Conservation (phyloP, 2,888 invertebrate genomes). For the Hanleya hanleyi region DNA sequence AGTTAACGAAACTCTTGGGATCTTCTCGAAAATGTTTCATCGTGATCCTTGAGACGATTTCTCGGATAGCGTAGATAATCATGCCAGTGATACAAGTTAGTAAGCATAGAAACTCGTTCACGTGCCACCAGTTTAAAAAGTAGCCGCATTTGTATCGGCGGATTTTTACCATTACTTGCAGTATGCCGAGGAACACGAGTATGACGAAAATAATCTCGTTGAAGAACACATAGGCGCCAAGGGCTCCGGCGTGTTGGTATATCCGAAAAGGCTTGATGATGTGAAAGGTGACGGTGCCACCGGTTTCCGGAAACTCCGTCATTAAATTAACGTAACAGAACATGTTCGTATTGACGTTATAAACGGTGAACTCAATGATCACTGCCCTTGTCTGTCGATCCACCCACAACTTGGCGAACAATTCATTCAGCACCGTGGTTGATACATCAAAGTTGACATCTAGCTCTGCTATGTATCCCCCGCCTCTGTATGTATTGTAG, state of each 20-base stretch:
- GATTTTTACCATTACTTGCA: conserved; percentile 37
- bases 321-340: conserved; percentile 52
- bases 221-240: conserved; percentile 43
- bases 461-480: conserved; percentile 47
- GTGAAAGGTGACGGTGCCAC: conserved; percentile 42
- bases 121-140: background rate
- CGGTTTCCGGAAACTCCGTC: conserved; percentile 58
- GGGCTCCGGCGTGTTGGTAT: conserved; percentile 35
- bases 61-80: conserved; percentile 10
- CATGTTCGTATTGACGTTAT: conserved; percentile 59
- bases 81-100: background rate
- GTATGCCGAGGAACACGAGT: conserved; percentile 34
- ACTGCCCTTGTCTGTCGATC: conserved; percentile 61
- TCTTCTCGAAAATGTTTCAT: conserved; percentile 41
- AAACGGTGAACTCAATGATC: conserved; percentile 65
- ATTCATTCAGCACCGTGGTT: conserved; percentile 33
- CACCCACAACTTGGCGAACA: conserved; percentile 52
- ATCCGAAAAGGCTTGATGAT: conserved; percentile 49
- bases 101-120: background rate
- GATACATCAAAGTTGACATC: conserved; percentile 34
- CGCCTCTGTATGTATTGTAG: conserved; percentile 47
- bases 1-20: conserved; percentile 60
- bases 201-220: conserved; percentile 43
- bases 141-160: conserved; percentile 19
- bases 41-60: conserved; percentile 49